Base-by-base conservation (phyloP, 2,797 vertebrate species). In the Eutrigla gurnardus region DNA sequence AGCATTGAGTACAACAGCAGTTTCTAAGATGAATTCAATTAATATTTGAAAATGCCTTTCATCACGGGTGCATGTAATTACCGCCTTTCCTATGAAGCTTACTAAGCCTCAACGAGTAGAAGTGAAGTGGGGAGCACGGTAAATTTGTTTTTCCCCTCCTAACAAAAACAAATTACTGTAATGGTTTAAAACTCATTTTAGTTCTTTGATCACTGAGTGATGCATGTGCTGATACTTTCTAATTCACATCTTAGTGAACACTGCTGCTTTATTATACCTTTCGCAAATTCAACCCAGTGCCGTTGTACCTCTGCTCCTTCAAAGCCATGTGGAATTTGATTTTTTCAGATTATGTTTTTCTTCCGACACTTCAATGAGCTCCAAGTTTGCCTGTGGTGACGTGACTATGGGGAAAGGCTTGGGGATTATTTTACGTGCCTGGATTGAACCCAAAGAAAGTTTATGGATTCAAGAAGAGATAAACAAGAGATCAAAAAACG, bases 1-100 rank as follows among this genome's bases (percentile, higher is more conserved):
- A 58, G 70, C 69, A 46, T 63, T 45, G 45, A 70, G 70, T 73
- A 69, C 69, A 68, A 76, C 70, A 79, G 59, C 47, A 60, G 40
- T 67, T 82, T 52, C 69, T 49, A 77, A 85, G 82, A 89, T 77
- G 59, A 83, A 86, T 84, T 82, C 70, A 75, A 85, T 91, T 61
- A 91, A 92, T 93, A 88, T 90, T 91, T 93, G 73, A 92, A 70
- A 79, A 75, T 43, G 42, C 42, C 68, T 84, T 25, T 91, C 83
- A 89, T 88, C 87, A 89, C 69, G 80, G 69, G 55, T 81, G 78
- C 76, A 79, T 91, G 84, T 88, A 91, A 93, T 93, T 90, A 90
- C 87, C 73, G 76, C 73, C 71, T 90, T 87, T 57, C 52, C 67
- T 33, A 82, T 82, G 80, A 85, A 81, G 82, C 88, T 86, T 83